Evolutionary conservation across 2,113 vertebrate genomes (phyloP).

Genomic region (Trachemys scripta): DNA sequence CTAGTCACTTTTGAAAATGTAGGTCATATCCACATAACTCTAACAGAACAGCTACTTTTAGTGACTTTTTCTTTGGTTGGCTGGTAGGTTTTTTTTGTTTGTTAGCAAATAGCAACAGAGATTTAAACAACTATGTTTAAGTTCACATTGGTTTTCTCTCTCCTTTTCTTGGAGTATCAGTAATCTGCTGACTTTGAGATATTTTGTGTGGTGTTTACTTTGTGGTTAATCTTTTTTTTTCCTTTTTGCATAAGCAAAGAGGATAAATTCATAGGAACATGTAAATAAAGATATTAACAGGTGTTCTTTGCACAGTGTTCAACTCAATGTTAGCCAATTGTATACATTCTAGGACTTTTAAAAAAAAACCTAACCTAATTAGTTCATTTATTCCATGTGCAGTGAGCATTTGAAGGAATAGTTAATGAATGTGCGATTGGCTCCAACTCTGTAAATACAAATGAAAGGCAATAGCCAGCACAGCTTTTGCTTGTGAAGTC

Average conservation of each 20-base stretch:
- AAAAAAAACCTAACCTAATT: constrained; percentile 7
- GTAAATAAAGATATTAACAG: background rate
- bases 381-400: constrained; percentile 15
- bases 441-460: constrained; percentile 25
- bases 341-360: background rate
- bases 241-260: background rate
- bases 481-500: background rate
- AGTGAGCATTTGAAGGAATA: constrained; percentile 43
- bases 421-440: background rate
- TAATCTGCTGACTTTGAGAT: background rate
- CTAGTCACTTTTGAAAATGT: fast-evolving
- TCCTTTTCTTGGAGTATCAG: background rate
- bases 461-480: constrained; percentile 1
- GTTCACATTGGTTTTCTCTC: background rate
- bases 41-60: background rate
- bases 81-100: background rate
- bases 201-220: background rate
- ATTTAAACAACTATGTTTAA: background rate
- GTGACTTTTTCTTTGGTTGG: background rate
- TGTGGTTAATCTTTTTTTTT: background rate
- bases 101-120: background rate
- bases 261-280: background rate
- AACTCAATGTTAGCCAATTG: background rate
- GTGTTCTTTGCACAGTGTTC: constrained; percentile 8
- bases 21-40: background rate